These are phyloP conservation scores for Helarctos malayanus DNA, from an alignment of 2,797 vertebrate species.

Conservation along the genomic window DNA sequence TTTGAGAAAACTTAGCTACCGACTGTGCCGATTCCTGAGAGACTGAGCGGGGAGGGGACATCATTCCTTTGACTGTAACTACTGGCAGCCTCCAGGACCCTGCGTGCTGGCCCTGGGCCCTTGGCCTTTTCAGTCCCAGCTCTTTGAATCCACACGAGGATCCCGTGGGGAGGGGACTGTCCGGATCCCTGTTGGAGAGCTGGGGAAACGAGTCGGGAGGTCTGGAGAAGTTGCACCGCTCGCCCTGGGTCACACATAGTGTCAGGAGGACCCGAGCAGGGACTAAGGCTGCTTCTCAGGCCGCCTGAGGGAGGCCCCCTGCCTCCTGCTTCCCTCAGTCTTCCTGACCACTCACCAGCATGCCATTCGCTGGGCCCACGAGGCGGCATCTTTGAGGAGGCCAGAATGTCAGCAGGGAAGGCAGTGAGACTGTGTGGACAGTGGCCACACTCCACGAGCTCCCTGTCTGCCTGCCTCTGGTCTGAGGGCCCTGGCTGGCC, in stretches of 20 bases:
- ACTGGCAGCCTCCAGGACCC: accelerated
- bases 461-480: neutral
- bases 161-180: neutral
- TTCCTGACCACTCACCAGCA: too few relatives aligned
- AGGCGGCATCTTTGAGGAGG: neutral
- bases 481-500: neutral
- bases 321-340: neutral
- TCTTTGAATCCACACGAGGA: neutral
- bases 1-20: neutral
- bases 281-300: neutral
- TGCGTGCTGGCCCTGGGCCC: neutral
- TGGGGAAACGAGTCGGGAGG: neutral
- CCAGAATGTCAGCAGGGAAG: neutral
- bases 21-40: neutral
- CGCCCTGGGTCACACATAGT: neutral
- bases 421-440: neutral
- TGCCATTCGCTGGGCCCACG: accelerated
- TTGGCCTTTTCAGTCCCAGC: neutral
- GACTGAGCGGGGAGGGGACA: accelerated
- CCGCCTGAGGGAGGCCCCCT: too few relatives aligned
- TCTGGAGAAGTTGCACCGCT: neutral
- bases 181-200: accelerated
- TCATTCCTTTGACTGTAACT: neutral
- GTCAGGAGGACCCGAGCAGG: neutral
- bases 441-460: accelerated